Evolutionary conservation across 2,797 vertebrate genomes (phyloP), one percentile per base, ranked within the genome.

Genomic region (Syngnathus acus): DNA sequence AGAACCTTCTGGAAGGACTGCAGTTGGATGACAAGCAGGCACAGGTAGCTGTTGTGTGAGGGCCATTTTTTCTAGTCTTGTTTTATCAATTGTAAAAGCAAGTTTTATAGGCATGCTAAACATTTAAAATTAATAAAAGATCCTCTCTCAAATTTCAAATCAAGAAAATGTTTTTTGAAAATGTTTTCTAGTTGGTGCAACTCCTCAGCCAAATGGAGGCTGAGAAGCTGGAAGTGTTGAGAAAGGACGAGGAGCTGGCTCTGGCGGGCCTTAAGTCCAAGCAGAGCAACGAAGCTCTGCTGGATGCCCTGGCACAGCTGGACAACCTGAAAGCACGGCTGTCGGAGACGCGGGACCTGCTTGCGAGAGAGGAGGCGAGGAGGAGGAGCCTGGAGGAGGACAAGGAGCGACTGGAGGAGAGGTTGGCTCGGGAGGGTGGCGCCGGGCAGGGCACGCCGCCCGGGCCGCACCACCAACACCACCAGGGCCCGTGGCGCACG

Each of bases 1-100:
- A 65, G 7, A 58, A 65, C 62, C 75, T 95, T 17, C 88, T 98
- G 66, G 89, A 85, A 73, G 91, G 92, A 62, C 87, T 97, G 9
- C 94, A 95, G 84, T 80, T 98, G 70, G 93, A 93, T 66, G 90
- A 93, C 71, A 97, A 98, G 43, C 94, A 95, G 47, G 64, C 85
- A 26, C 85, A 87, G 79, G 88, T 95, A 23, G 51, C 4, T 47
- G 45, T 47, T 47, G 45, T 17, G 45, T 48, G 47, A 19, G 19
- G 1, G 14, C 13, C 43, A 45, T 32, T 32, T 32, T 32, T 32
- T 32, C 3, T 32, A 26, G 32, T 32, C 3, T 32, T 4, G 3
- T 32, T 32, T 32, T 32, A 32, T 4, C 32, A 32, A 3, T 3
- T 32, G 32, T 32, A 32, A 32, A 32, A 32, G 32, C 3, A 32